Conservation (phyloP, 2,888 invertebrate species). For the Synergus umbraculus region DNA sequence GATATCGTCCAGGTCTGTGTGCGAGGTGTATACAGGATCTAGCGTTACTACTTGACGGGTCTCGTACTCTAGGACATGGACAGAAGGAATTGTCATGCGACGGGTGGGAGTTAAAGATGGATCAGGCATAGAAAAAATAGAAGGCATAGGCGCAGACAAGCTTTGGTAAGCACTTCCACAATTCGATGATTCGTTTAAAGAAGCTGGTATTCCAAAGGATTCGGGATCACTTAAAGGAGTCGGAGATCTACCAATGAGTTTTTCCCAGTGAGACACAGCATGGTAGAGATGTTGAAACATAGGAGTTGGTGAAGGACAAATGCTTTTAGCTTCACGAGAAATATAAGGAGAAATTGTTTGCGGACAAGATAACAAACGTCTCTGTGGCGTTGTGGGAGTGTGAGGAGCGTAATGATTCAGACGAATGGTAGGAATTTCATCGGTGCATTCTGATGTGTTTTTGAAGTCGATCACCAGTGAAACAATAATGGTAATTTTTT, state of each 20-base stretch:
- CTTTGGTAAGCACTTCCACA: constrained; percentile 32
- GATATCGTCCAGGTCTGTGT: constrained; percentile 85
- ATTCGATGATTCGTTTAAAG: constrained; percentile 23
- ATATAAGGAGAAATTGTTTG: constrained; percentile 62
- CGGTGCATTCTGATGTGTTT: constrained; percentile 54
- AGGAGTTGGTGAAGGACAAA: constrained; percentile 78
- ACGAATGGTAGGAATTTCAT: constrained; percentile 57
- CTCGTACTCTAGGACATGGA: constrained; percentile 69
- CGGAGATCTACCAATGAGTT: constrained; percentile 65
- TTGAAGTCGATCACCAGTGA: constrained; percentile 39
- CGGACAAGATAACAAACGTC: constrained; percentile 69
- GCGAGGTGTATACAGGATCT: constrained; percentile 74
- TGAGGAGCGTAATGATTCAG: constrained; percentile 66
- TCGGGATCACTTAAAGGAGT: constrained; percentile 55
- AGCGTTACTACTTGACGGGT: constrained; percentile 75
- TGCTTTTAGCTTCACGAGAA: constrained; percentile 58
- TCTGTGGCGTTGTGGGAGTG: constrained; percentile 66
- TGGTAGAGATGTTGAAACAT: constrained; percentile 79
- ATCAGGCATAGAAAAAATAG: constrained; percentile 47
- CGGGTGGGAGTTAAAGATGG: constrained; percentile 54
- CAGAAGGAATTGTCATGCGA: constrained; percentile 72
- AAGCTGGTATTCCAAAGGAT: constrained; percentile 39
- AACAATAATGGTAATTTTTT: constrained; percentile 41
- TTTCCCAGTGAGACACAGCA: constrained; percentile 75
- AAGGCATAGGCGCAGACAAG: constrained; percentile 42